Base-by-base conservation (phyloP, 2,888 invertebrate species). In the Vesta saturnalis region DNA sequence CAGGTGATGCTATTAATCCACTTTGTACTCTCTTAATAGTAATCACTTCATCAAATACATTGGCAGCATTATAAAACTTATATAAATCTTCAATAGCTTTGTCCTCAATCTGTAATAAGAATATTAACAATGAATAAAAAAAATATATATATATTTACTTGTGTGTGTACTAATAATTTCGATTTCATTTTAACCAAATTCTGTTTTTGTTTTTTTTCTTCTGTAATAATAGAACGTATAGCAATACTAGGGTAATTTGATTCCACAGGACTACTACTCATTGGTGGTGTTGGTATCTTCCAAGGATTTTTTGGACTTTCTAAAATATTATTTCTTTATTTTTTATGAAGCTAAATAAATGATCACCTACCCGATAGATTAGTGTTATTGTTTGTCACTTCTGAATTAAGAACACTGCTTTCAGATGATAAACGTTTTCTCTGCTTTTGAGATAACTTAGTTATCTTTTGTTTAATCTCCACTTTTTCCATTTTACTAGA, bases 11-110 rank as follows among this genome's bases (percentile, higher is more conserved):
- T 46, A 89, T 85, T 47, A 60, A 58, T 66, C 86, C 86, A 60
- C 87, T 84, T 72, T 87, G 84, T 10, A 92, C 90, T 60, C 92
- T 86, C 67, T 87, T 85, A 21, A 94, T 90, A 1, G 90, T 90
- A 61, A 95, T 92, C 59, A 87, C 82, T 82, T 94, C 94, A 75
- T 94, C 93, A 47, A 87, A 87, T 22, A 89, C 85, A 76, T 90
- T 89, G 65, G 89, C 89, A 0, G 89, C 88, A 77, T 91, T 91
- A 83, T 95, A 95, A 81, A 92, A 92, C 67, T 87, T 85, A 64
- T 89, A 86, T 67, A 96, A 83, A 74, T 95, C 94, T 69, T 92
- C 90, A 74, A 96, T 94, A 0, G 95, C 95, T 80, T 90, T 90
- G 81, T 96, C 95, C 85, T 96, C 96, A 74, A 94, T 86, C 92